Evolutionary conservation across 1,140 invertebrate species (phyloP), one percentile per base, ranked within the genome.

Genomic region (Drosophila equinoxialis): DNA sequence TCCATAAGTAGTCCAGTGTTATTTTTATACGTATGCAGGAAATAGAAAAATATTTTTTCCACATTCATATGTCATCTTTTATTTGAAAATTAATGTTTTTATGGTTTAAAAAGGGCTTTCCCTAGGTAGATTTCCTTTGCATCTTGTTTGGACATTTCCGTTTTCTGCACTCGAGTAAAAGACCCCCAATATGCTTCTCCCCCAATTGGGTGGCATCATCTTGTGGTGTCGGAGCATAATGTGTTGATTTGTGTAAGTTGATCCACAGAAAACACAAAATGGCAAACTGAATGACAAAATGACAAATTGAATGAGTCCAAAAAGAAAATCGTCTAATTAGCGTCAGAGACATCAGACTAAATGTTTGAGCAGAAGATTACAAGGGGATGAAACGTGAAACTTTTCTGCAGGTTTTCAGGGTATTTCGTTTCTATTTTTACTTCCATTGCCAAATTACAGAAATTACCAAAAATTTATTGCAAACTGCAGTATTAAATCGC

Each of bases 201-300:
- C 6, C 30, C 30, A 6, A 30, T 30, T 6, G 30, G 30, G 6
- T 6, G 30, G 6, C 5, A 30, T 17, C 45, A 23, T n/a, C 55
- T 62, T 30, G 61, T 20, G 48, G 65, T 8, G 8, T 51, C 10
- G 2, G 58, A 73, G 69, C 77, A 64, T 72, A 77, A 79, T 77
- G 70, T 76, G 77, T 79, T 77, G 65, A 77, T 77, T 77, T 73
- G 63, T 79, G 77, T 73, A 79, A 79, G 58, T 73, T 73, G 74
- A 79, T 65, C 48, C 68, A 71, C 65, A 65, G 65, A 78, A 78
- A 75, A 61, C 26, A 68, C 57, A 51, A 65, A 70, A 60, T 45
- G 60, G 8, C 42, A 65, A 65, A 59, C 20, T 42, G 33, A 62
- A 10, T 73, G 45, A 8, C 6, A 48, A 48, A 51, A 17, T 51